A percentile compares a stretch with the other conserved stretches of the same genome.
These are phyloP conservation scores for Glossosoma conforme DNA, from an alignment of 1,140 invertebrate genomes.

Conservation along the genomic window DNA sequence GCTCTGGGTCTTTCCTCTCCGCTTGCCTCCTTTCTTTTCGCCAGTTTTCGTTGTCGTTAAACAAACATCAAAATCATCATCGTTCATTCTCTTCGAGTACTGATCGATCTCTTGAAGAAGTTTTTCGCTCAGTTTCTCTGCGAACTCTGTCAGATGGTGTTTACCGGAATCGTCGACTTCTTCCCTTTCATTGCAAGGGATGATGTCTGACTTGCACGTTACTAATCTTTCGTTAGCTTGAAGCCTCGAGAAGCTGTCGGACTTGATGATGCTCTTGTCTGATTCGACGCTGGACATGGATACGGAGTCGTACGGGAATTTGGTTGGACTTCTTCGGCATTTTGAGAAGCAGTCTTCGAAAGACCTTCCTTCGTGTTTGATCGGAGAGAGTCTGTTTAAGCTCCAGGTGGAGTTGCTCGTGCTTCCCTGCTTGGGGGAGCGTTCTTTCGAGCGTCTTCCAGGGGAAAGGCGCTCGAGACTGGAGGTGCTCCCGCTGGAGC, in stretches of 20 bases:
- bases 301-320: conserved; percentile 46
- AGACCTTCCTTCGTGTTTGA: conserved; percentile 45
- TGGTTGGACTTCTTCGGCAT: conserved; percentile 45
- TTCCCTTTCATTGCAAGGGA: conserved; percentile 47
- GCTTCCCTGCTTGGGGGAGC: conserved; percentile 48
- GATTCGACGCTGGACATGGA: conserved; percentile 50
- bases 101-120: conserved; percentile 70
- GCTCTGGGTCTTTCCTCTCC: neutral
- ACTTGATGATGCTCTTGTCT: conserved; percentile 49
- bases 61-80: conserved; percentile 49
- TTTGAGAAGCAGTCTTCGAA: conserved; percentile 46
- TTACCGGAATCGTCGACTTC: conserved; percentile 56
- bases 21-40: too few relatives aligned
- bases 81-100: conserved; percentile 51
- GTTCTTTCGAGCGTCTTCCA: conserved; percentile 47
- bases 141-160: conserved; percentile 69
- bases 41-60: too few relatives aligned
- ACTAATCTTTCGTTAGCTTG: conserved; percentile 46
- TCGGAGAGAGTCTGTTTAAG: conserved; percentile 46
- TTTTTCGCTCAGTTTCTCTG: conserved; percentile 69
- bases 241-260: conserved; percentile 48
- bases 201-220: conserved; percentile 49
- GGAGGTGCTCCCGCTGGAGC: conserved; percentile 49
- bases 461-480: conserved; percentile 48
- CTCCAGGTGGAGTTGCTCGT: conserved; percentile 51